Base-by-base conservation (phyloP, 1,140 invertebrate species). In the Caenorhabditis inopinata region DNA sequence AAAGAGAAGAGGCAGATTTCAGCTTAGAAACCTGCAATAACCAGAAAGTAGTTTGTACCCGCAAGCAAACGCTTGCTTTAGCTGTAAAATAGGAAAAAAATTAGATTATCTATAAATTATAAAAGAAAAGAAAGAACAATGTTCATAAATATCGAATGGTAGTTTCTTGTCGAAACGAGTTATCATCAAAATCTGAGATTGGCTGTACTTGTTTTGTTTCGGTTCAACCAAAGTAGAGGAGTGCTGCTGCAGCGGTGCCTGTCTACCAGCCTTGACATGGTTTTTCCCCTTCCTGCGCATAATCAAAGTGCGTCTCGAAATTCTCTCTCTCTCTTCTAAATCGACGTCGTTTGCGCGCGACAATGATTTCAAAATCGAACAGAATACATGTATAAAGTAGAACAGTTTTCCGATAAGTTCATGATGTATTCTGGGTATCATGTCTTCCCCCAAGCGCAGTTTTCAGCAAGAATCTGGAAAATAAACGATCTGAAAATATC, bases 201-300 rank as follows among this genome's bases (percentile, higher is more conserved):
- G 2, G 11, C 9, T 68, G 32, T 38, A 68, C 58, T 68, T 38
- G 29, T 68, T 68, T n/a, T n/a, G n/a, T n/a, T n/a, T n/a, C n/a
- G 58, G 18, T 25, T 25, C 9, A 18, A 25, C 27, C 23, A 7
- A 14, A 68, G 32, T 29, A 38, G 38, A 68, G 58, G n/a, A n/a
- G n/a, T n/a, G n/a, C n/a, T n/a, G n/a, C 23, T 29, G 58, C 35
- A 68, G 58, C 58, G 58, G 58, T 68, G 25, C 58, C 58, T 68
- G 58, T 68, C 58, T 38, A 38, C 58, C 58, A 68, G 38, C 58
- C 58, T 68, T 68, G 58, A 68, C 58, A 68, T 68, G 16, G 4
- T 38, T 68, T 68, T 9, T 2, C n/a, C 38, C 12, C 25, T 18
- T 29, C 38, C 58, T 62, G 27, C 27, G 38, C 38, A 14, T 42